A percentile compares a stretch with the other conserved stretches of the same genome.
Conservation (phyloP, 1,140 invertebrate genomes). For the Conus betulinus region DNA sequence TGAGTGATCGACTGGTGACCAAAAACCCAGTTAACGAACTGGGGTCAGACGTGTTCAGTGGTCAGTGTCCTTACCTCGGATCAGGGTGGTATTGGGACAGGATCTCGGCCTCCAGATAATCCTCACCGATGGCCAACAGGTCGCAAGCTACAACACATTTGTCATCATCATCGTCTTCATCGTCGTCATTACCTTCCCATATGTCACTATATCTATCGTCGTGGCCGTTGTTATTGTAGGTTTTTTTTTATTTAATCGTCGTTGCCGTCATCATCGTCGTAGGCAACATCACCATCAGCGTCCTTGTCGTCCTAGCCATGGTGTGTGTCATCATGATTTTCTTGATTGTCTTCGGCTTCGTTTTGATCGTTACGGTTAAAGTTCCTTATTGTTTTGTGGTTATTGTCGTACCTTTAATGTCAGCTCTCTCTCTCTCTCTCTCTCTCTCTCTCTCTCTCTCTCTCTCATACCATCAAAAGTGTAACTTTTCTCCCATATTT, state of each 20-base stretch:
- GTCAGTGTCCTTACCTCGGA: background rate
- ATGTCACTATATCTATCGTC: background rate
- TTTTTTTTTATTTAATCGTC: too few species aligned
- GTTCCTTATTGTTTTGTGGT: too few species aligned
- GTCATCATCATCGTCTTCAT: background rate
- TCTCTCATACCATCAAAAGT: too few species aligned
- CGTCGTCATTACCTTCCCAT: background rate
- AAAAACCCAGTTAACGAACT: too few species aligned
- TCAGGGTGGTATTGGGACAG: background rate
- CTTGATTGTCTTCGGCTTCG: background rate
- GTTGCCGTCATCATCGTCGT: background rate
- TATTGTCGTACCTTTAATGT: too few species aligned
- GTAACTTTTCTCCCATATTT: too few species aligned
- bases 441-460: too few species aligned
- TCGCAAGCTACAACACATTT: slow-evolving; percentile 18
- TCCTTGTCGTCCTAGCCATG: background rate
- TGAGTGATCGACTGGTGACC: too few species aligned
- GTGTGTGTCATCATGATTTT: background rate
- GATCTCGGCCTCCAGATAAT: slow-evolving; percentile 16
- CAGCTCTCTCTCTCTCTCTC: too few species aligned
- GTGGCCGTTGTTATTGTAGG: background rate
- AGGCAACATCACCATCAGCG: background rate
- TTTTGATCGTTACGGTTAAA: too few species aligned
- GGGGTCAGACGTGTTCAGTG: too few species aligned
- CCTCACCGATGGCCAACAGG: slow-evolving; percentile 8